Evolutionary conservation across 2,113 vertebrate species (phyloP).

Genomic region (Carollia perspicillata): DNA sequence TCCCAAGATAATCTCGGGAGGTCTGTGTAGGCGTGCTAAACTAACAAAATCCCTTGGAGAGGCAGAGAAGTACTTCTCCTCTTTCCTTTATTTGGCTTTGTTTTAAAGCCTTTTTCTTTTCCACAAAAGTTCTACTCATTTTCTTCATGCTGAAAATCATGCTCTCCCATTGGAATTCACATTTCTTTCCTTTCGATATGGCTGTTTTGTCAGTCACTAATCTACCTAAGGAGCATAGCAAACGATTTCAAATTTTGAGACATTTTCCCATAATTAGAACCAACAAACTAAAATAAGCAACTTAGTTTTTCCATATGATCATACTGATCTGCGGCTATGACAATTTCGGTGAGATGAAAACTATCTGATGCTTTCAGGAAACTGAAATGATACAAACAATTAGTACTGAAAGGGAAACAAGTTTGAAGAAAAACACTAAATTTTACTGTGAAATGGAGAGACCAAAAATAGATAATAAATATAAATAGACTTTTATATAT

Average conservation of each 20-base stretch:
- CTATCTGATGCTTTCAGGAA: neutral
- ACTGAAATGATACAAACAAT: neutral
- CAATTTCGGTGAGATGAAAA: neutral
- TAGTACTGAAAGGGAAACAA: neutral
- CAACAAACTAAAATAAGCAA: neutral
- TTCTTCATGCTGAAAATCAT: neutral
- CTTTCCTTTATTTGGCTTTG: conserved; percentile 19
- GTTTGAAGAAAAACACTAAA: neutral
- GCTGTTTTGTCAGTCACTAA: neutral
- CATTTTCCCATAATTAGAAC: neutral
- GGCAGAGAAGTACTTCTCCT: neutral
- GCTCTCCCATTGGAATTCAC: neutral
- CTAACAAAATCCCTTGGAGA: neutral
- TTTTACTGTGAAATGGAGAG: neutral
- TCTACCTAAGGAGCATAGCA: neutral
- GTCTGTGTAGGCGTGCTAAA: neutral
- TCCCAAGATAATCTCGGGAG: neutral
- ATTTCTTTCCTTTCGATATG: neutral
- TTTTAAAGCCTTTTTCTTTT: conserved; percentile 34
- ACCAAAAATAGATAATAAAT: neutral
- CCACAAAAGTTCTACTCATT: neutral
- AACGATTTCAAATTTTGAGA: neutral
- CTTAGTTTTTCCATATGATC: neutral
- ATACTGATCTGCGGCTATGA: neutral
- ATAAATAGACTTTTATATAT: neutral